phyloP scores from a whole-genome alignment of 2,888 invertebrate species.

The Amblyjoppa fuscipennis region DNA sequence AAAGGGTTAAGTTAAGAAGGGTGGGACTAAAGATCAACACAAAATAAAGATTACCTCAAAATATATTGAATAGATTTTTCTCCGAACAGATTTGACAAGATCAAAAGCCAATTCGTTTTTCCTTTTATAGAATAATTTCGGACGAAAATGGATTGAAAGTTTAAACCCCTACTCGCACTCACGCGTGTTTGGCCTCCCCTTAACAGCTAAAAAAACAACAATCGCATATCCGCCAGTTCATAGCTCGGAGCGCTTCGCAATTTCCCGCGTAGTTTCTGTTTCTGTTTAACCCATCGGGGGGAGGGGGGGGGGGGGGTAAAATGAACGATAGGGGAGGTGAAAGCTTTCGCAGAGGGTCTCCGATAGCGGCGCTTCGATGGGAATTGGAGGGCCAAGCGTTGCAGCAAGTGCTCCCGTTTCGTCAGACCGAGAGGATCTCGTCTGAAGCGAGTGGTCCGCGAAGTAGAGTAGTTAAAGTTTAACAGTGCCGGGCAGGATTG shows the following conservation, averaged over 20 bases:
- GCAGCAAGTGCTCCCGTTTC: slow-evolving; percentile 1
- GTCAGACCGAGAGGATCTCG: neutral
- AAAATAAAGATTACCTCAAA: no score
- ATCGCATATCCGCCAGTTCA: neutral
- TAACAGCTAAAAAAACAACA: neutral
- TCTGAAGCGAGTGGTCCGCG: neutral
- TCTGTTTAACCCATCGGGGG: neutral
- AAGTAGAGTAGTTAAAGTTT: slow-evolving; percentile 41
- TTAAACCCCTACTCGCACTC: no score
- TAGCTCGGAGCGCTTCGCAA: neutral
- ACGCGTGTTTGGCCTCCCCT: no score
- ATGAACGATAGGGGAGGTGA: neutral
- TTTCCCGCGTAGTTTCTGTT: neutral
- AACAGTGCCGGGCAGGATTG: neutral
- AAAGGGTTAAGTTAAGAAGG: no score
- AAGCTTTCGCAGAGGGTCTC: neutral
- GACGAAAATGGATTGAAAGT: no score
- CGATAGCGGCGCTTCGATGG: slow-evolving; percentile 6
- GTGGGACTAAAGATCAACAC: no score
- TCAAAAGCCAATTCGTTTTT: no score
- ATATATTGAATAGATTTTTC: no score
- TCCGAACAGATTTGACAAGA: no score
- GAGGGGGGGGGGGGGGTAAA: neutral
- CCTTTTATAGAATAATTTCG: no score
- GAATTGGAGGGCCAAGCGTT: slow-evolving; percentile 11